Conservation (phyloP, 2,113 vertebrate species). For the Bujurquina vittata region DNA sequence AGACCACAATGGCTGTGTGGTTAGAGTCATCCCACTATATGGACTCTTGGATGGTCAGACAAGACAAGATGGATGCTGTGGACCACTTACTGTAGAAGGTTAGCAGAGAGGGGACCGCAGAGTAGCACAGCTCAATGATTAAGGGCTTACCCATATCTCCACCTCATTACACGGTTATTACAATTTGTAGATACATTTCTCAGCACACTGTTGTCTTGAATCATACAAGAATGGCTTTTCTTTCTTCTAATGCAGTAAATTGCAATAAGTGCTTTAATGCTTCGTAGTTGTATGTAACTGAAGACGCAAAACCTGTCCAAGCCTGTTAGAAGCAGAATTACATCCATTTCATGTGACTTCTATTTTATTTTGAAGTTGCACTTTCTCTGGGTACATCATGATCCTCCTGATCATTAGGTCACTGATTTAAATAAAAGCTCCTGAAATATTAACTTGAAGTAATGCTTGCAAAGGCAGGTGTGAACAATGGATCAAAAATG, state of each 20-base stretch:
- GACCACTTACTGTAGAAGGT: constrained; percentile 29
- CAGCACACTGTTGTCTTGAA: constrained; percentile 7
- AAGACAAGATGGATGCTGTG: constrained; percentile 35
- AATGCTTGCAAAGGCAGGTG: too few relatives aligned
- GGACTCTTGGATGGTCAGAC: constrained; percentile 30
- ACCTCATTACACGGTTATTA: constrained; percentile 62
- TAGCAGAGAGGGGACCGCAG: constrained; percentile 25
- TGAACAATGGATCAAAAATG: too few relatives aligned
- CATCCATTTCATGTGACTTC: background rate
- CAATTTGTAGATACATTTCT: constrained; percentile 36
- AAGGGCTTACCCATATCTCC: constrained; percentile 34
- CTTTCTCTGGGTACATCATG: too few relatives aligned
- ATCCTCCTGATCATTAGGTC: too few relatives aligned
- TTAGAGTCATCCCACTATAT: constrained; percentile 14
- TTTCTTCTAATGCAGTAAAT: constrained; percentile 75
- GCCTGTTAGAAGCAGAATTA: background rate
- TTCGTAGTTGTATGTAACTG: constrained; percentile 39
- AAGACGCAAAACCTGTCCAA: constrained; percentile 51
- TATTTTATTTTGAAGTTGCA: too few relatives aligned
- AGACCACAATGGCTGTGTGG: constrained; percentile 31
- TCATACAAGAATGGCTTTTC: constrained; percentile 22
- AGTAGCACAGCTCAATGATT: constrained; percentile 12
- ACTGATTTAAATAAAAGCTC: too few relatives aligned
- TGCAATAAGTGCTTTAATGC: constrained; percentile 67
- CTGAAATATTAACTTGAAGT: too few relatives aligned